Evolutionary conservation across 2,888 invertebrate genomes (phyloP), one percentile per base, ranked within the genome.

Genomic region (Dyspetes luteomarginatus): DNA sequence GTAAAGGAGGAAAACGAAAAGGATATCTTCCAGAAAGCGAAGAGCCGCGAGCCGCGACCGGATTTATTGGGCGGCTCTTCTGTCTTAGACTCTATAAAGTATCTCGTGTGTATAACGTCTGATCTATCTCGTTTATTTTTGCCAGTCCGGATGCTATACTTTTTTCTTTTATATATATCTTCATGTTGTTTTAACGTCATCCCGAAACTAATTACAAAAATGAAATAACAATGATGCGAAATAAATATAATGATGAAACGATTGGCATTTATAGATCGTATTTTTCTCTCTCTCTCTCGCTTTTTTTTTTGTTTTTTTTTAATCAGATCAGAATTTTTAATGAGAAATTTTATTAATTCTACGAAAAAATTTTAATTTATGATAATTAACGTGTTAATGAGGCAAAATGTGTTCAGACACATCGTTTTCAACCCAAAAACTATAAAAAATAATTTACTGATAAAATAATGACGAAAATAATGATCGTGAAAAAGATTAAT

Each of bases 61-160:
- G 72, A 73, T 73, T 73, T 73, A 73, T 73, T 64, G 62, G 72
- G 62, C 72, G 72, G 62, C 72, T 64, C 72, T 41, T 43, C 52
- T 73, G 72, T 73, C 72, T 73, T 62, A 73, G 72, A 73, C 72
- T 73, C 72, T 73, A 73, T 73, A 73, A 73, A 73, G 62, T 52
- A 73, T 73, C 62, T 55, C 52, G 60, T 62, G 56, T 62, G 62
- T 73, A 43, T 64, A n/a, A 55, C 50, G 52, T 52, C 72, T 73
- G 62, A 73, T 64, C 72, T 52, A 62, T 64, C 72, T 73, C 72
- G 62, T 73, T 73, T 41, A 73, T 73, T 73, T 62, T 50, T n/a
- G 36, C 50, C 41, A 43, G 30, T 50, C 24, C 36, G 52, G 12
- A 12, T 17, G 17, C 41, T n/a, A 19, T 52, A 36, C 9, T 22